Conservation (phyloP, 2,113 vertebrate species). For the Herpetotheres cachinnans region DNA sequence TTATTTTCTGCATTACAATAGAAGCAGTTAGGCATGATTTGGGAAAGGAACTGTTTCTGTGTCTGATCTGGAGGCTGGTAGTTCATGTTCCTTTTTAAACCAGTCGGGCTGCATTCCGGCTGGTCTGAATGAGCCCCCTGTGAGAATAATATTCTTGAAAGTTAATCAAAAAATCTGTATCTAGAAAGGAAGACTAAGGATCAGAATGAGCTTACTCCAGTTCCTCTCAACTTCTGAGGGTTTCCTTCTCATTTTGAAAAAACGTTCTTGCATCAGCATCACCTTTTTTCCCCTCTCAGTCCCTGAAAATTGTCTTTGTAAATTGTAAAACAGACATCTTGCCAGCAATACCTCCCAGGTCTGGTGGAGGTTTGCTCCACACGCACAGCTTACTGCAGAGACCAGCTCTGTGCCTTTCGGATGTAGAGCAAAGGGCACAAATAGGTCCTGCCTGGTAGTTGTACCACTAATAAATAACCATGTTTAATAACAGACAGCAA, state of each 20-base stretch:
- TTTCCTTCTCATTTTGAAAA: background rate
- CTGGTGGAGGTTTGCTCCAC: background rate
- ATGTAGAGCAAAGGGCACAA: background rate
- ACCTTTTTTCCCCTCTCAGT: background rate
- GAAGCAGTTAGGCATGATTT: background rate
- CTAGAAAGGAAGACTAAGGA: background rate
- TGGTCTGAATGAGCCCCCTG: background rate
- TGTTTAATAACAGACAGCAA: background rate
- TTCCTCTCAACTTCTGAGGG: background rate
- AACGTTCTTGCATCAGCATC: background rate
- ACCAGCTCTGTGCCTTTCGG: background rate
- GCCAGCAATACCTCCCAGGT: background rate
- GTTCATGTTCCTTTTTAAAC: slow-evolving; percentile 26
- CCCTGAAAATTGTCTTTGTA: accelerated
- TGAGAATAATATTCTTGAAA: background rate
- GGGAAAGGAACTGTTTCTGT: background rate
- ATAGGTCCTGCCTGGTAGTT: background rate
- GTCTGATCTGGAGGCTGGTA: background rate
- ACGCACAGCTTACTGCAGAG: background rate
- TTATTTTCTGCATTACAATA: background rate
- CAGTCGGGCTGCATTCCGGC: slow-evolving; percentile 7
- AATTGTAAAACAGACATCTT: background rate
- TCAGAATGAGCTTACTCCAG: background rate
- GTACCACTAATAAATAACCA: background rate
- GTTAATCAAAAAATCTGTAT: background rate